Evolutionary conservation across 92 coral and sea anemone genomes (phyloP).

Genomic region (Nematostella vectensis): DNA sequence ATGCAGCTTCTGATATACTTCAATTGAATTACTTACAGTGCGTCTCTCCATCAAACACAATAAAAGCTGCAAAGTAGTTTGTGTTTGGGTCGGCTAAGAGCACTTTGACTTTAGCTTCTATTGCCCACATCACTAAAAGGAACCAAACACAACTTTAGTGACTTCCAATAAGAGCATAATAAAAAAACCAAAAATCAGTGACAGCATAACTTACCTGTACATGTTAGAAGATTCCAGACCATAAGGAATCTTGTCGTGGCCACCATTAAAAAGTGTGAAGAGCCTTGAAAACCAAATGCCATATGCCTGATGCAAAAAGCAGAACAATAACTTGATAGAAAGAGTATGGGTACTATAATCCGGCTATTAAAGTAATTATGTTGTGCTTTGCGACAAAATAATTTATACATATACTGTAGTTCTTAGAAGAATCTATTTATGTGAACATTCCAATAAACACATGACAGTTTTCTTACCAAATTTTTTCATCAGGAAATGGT

Average conservation of each 20-base stretch:
- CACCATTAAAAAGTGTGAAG: slow-evolving; percentile 55
- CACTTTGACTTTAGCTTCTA: slow-evolving; percentile 55
- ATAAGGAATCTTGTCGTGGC: slow-evolving; percentile 47
- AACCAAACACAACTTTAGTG: too few relatives aligned
- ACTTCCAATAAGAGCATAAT: too few relatives aligned
- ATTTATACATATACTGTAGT: too few relatives aligned
- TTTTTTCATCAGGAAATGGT: slow-evolving; percentile 62
- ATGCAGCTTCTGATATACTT: neutral
- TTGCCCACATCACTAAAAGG: slow-evolving; percentile 76
- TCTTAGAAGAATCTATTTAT: too few relatives aligned
- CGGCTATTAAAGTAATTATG: too few relatives aligned
- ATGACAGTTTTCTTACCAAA: too few relatives aligned
- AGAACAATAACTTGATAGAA: too few relatives aligned
- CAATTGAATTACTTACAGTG: slow-evolving; percentile 60
- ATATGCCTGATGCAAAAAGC: slow-evolving; percentile 48
- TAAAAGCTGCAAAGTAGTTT: slow-evolving; percentile 57
- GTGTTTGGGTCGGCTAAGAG: slow-evolving; percentile 70
- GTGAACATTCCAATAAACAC: too few relatives aligned
- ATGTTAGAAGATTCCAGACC: slow-evolving; percentile 73
- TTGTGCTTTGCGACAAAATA: too few relatives aligned
- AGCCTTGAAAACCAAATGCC: slow-evolving; percentile 52
- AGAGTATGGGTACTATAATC: too few relatives aligned
- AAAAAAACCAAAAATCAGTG: too few relatives aligned
- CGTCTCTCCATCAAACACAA: slow-evolving; percentile 35
- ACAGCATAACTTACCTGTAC: slow-evolving; percentile 53